Conservation (phyloP, 2,888 invertebrate species). For the Omphaloscelis lunosa region DNA sequence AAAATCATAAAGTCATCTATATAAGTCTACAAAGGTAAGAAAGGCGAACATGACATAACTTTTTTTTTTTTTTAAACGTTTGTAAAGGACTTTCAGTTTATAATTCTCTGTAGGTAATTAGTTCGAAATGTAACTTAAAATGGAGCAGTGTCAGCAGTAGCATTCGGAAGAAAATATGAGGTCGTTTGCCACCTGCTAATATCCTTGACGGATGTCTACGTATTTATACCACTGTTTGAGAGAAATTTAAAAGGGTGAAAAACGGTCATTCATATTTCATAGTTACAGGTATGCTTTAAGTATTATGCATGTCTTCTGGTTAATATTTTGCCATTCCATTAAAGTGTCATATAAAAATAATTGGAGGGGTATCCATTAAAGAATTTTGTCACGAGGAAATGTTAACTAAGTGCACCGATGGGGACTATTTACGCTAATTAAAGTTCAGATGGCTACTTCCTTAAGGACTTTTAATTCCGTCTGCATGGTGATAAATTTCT, state of each 20-base stretch:
- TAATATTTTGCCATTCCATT: constrained; percentile 28
- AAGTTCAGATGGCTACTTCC: constrained; percentile 42
- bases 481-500: background rate
- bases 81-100: background rate
- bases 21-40: background rate
- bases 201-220: background rate
- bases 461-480: constrained; percentile 28
- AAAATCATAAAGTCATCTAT: background rate
- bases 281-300: background rate
- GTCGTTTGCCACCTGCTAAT: background rate
- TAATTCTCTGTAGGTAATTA: background rate
- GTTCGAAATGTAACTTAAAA: background rate
- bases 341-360: constrained; percentile 41
- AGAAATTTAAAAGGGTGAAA: background rate
- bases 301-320: background rate
- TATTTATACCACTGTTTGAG: background rate
- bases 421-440: constrained; percentile 56
- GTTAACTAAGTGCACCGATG: constrained; percentile 46
- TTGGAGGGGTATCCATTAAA: constrained; percentile 30
- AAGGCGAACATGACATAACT: background rate
- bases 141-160: background rate
- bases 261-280: background rate
- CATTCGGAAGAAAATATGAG: background rate
- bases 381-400: constrained; percentile 43
- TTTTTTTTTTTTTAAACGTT: background rate